Percentiles rank a stretch among this genome's conserved stretches.
phyloP scores from a whole-genome alignment of 2,888 invertebrate species.

The Drosophila testacea region DNA sequence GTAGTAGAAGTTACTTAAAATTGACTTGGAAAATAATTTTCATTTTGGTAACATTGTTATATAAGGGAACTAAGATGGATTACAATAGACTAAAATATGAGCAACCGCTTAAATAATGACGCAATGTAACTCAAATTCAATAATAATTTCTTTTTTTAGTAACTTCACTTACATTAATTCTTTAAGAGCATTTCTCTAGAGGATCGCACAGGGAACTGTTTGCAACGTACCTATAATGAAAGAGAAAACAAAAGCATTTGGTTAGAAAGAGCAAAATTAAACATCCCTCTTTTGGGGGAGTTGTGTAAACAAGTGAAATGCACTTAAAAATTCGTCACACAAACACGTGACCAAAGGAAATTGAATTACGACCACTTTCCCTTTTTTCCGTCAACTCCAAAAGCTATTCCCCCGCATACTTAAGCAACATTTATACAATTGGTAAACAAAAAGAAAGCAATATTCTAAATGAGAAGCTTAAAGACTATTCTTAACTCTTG shows the following conservation, averaged over 20 bases:
- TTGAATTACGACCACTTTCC: constrained; percentile 53
- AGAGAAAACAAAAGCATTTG: constrained; percentile 9
- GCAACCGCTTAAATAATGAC: too few species aligned
- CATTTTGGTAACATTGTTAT: not conserved
- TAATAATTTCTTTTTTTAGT: not conserved
- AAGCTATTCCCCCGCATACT: constrained; percentile 25
- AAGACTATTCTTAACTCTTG: constrained; percentile 8
- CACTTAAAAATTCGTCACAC: constrained; percentile 79
- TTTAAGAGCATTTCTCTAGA: not conserved
- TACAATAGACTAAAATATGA: not conserved
- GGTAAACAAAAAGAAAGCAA: constrained; percentile 3
- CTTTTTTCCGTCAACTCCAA: constrained; percentile 4
- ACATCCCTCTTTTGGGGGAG: not conserved
- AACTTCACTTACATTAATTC: constrained; percentile 1
- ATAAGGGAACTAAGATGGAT: not conserved
- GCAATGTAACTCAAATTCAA: too few species aligned
- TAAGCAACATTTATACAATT: not conserved
- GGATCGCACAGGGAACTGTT: not conserved
- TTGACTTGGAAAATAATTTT: not conserved
- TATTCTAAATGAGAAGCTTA: constrained; percentile 29
- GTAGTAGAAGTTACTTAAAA: constrained; percentile 7
- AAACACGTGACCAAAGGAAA: constrained; percentile 62
- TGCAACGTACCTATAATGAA: constrained; percentile 57
- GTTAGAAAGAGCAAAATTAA: constrained; percentile 25
- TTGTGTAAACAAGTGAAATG: constrained; percentile 45